Conservation (phyloP, 1,140 invertebrate species). For the Drosophila burlai region DNA sequence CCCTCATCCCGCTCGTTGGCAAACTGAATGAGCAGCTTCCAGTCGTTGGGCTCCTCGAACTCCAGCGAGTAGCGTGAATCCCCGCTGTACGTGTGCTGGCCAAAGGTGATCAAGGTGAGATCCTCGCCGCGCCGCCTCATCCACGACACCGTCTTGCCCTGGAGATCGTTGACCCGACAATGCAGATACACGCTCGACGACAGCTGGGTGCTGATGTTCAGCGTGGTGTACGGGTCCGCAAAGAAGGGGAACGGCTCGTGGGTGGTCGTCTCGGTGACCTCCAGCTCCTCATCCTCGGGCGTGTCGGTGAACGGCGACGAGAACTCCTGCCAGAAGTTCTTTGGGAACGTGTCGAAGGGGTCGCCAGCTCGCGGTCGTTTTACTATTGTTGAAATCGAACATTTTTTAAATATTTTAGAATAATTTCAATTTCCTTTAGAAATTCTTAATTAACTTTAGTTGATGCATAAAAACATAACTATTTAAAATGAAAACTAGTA, state of each 20-base stretch:
- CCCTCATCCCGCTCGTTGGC: slow-evolving; percentile 91
- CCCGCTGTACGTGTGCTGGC: slow-evolving; percentile 91
- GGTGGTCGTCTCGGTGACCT: slow-evolving; percentile 85
- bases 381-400: slow-evolving; percentile 41
- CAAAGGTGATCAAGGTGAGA: slow-evolving; percentile 91
- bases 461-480: no score
- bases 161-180: slow-evolving; percentile 90
- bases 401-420: no score
- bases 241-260: slow-evolving; percentile 88
- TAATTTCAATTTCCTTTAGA: no score
- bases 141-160: slow-evolving; percentile 93
- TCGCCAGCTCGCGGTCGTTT: slow-evolving; percentile 84
- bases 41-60: slow-evolving; percentile 91
- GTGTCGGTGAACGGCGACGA: slow-evolving; percentile 87
- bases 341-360: slow-evolving; percentile 85
- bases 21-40: slow-evolving; percentile 90
- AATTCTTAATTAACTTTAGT: no score
- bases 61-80: slow-evolving; percentile 91
- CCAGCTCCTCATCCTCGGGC: slow-evolving; percentile 81
- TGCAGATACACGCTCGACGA: slow-evolving; percentile 89
- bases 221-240: slow-evolving; percentile 87
- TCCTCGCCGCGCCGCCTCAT: slow-evolving; percentile 90
- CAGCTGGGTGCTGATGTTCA: slow-evolving; percentile 89
- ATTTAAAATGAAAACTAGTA: no score
- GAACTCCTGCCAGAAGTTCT: slow-evolving; percentile 88